Base-by-base conservation (phyloP, 1,140 invertebrate genomes). In the Pachypsylla venusta region DNA sequence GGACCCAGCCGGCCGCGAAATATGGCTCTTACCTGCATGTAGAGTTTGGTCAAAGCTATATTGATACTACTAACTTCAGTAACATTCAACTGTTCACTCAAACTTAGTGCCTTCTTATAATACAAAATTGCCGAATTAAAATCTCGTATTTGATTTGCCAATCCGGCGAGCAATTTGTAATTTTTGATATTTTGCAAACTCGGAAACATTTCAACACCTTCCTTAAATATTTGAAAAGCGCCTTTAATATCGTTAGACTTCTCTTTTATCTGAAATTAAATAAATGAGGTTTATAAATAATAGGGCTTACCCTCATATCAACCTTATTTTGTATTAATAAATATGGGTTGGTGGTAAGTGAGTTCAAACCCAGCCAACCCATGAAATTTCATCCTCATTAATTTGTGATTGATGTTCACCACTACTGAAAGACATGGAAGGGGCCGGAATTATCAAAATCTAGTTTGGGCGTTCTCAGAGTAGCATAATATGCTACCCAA, bases 101-200 rank as follows among this genome's bases (percentile, higher is more conserved):
- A 7, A 3, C n/a, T 28, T 2, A 97, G 71, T 2, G 90, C 89
- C 70, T 97, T 91, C 65, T 93, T 85, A 66, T 93, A 93, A 66
- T 79, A 78, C 53, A 76, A 76, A 54, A 91, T 81, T 4, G 90
- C 87, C 67, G 81, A 75, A 48, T 85, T 80, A 64, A 76, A 81
- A 64, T 87, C 80, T 60, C 81, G 73, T 58, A 80, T 71, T 24
- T 71, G 75, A 5, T 74, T 73, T 2, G 79, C 71, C 63, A 84
- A 77, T 54, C 83, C 77, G 1, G 84, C 85, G 70, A 88, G 77
- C 61, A 79, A 77, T 58, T 77, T 71, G 67, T 82, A 86, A 63
- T 88, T 80, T 61, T 79, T 79, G 48, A 67, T 73, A 5, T 82
- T 68, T 3, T 22, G 4, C 35, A 77, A 69, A 66, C 79, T 79